Percentiles rank a stretch among this genome's conserved stretches.
phyloP scores from a whole-genome alignment of 1,140 invertebrate species.

The Pinna nobilis region DNA sequence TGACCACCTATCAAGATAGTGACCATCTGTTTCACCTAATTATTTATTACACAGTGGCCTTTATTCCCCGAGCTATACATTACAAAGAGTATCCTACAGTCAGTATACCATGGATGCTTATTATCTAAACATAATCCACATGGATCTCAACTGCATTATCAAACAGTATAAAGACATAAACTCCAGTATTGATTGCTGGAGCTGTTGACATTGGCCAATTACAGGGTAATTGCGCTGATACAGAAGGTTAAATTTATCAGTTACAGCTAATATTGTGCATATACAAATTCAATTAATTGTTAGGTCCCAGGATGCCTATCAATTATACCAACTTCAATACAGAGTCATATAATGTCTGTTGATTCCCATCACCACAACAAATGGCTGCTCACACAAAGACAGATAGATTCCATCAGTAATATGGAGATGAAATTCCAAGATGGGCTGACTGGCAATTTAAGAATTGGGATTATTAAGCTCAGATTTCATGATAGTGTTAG shows the following conservation, averaged over 20 bases:
- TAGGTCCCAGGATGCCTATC: constrained; percentile 6
- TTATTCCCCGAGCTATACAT: constrained; percentile 4
- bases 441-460: too few species aligned
- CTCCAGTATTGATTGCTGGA: constrained; percentile 3
- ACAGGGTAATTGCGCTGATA: constrained; percentile 12
- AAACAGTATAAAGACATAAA: constrained; percentile 3
- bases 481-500: background rate
- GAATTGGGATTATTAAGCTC: background rate
- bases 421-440: too few species aligned
- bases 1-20: too few species aligned
- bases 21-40: constrained; percentile 1
- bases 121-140: constrained; percentile 5
- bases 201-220: constrained; percentile 25
- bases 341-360: constrained; percentile 11
- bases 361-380: background rate
- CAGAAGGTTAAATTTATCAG: constrained; percentile 16
- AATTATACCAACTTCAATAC: constrained; percentile 20
- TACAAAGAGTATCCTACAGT: background rate
- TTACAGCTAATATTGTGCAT: constrained; percentile 21
- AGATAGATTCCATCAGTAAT: too few species aligned
- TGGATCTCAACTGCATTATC: constrained; percentile 2
- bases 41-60: background rate
- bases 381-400: too few species aligned
- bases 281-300: constrained; percentile 28
- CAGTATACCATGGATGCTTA: constrained; percentile 7